Percentiles rank a stretch among this genome's conserved stretches.
Conservation (phyloP, 2,113 vertebrate species). For the Corvus hawaiiensis region DNA sequence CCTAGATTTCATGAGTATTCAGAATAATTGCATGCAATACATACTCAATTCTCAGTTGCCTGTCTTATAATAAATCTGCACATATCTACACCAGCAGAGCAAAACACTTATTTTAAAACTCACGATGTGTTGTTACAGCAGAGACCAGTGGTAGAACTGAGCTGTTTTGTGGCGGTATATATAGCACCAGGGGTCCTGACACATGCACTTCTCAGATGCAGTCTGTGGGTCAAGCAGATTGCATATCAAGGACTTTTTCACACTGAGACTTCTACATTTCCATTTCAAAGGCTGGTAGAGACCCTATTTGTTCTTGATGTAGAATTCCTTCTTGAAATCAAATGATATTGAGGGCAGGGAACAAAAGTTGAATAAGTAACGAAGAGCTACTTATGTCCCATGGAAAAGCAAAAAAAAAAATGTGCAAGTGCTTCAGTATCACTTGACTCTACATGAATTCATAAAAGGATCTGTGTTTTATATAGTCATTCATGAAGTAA, state of each 20-base stretch:
- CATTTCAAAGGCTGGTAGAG: slow-evolving; percentile 37
- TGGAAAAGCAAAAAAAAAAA: not conserved
- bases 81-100: not conserved
- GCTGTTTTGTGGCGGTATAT: not conserved
- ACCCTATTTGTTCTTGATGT: not conserved
- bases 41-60: not conserved
- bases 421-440: not conserved
- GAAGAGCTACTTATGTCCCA: not conserved
- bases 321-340: slow-evolving; percentile 27
- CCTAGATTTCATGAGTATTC: not conserved
- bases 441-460: not conserved
- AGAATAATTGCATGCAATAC: not conserved
- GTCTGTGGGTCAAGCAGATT: not conserved
- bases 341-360: not conserved
- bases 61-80: not conserved
- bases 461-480: not conserved
- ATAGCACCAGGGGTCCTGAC: not conserved
- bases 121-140: not conserved
- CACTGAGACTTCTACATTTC: slow-evolving; percentile 7
- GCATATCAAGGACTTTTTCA: slow-evolving; percentile 34
- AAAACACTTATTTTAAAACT: not conserved
- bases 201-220: not conserved
- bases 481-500: not conserved
- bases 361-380: not conserved
- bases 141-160: not conserved